Percentiles rank a stretch among this genome's conserved stretches.
These are phyloP conservation scores for Amblyteles armatorius DNA, from an alignment of 2,888 invertebrate species.

Conservation along the genomic window DNA sequence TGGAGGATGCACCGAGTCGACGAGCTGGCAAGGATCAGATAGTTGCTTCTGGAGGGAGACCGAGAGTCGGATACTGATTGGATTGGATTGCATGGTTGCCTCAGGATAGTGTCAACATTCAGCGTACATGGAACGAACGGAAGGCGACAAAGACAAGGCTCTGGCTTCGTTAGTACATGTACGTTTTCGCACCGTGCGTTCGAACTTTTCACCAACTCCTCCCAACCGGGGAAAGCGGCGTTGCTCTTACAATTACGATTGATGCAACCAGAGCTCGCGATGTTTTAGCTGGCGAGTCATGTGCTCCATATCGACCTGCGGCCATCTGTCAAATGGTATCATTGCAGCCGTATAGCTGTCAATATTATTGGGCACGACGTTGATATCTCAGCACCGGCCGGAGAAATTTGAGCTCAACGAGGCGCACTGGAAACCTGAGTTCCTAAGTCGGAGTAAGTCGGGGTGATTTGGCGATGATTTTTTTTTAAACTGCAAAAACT, in stretches of 20 bases:
- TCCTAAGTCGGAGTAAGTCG: too few relatives aligned
- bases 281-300: neutral
- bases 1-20: constrained; percentile 25
- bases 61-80: constrained; percentile 52
- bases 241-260: neutral
- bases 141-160: constrained; percentile 43
- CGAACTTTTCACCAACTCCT: neutral
- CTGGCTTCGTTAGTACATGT: neutral
- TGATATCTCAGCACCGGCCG: too few relatives aligned
- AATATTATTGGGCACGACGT: too few relatives aligned
- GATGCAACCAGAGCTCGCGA: neutral
- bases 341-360: neutral
- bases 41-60: constrained; percentile 5
- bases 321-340: neutral
- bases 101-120: constrained; percentile 58
- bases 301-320: neutral
- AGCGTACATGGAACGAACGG: constrained; percentile 50
- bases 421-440: too few relatives aligned
- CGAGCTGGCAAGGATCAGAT: constrained; percentile 45
- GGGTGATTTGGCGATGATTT: too few relatives aligned
- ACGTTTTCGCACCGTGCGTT: neutral
- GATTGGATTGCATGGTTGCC: constrained; percentile 51
- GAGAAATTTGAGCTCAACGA: too few relatives aligned
- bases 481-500: too few relatives aligned
- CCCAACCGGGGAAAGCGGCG: neutral